Conservation (phyloP, 37 sponge, comb jelly and placozoan genomes). For the Ephydatia muelleri region DNA sequence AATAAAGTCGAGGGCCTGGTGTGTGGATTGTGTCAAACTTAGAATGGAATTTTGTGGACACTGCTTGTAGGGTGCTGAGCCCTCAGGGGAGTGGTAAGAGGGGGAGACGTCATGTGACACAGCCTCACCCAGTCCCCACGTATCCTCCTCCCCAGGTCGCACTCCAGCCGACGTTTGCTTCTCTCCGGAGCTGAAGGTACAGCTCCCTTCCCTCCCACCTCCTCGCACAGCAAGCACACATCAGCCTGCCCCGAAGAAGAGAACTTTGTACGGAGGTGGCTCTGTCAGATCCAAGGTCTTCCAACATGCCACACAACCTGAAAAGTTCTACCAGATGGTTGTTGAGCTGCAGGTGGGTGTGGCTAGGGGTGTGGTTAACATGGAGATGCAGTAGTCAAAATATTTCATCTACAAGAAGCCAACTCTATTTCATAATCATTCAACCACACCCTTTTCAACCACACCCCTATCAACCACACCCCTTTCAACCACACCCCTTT, state of each 20-base stretch:
- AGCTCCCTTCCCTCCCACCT: conserved; percentile 18
- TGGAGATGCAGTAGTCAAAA: neutral
- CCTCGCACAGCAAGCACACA: neutral
- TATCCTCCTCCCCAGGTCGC: conserved; percentile 23
- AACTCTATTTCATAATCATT: neutral
- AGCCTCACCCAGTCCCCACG: neutral
- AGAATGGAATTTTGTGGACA: no score
- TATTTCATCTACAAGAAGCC: neutral
- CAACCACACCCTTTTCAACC: no score
- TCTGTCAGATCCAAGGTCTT: conserved; percentile 41
- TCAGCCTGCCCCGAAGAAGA: neutral
- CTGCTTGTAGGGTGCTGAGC: neutral
- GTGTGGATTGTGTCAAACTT: conserved; percentile 13
- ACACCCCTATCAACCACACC: neutral
- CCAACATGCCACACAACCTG: conserved; percentile 38
- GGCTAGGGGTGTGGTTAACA: no score
- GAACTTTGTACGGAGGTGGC: neutral
- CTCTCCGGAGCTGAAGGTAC: neutral
- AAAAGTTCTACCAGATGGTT: conserved; percentile 51
- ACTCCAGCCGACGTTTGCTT: conserved; percentile 64
- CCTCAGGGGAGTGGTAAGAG: neutral
- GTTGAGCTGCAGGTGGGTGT: conserved; percentile 56
- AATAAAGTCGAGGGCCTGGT: neutral
- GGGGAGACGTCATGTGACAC: neutral
- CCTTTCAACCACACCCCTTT: neutral